phyloP scores from a whole-genome alignment of 1,140 invertebrate genomes.

The Cyrtorhinus lividipennis region DNA sequence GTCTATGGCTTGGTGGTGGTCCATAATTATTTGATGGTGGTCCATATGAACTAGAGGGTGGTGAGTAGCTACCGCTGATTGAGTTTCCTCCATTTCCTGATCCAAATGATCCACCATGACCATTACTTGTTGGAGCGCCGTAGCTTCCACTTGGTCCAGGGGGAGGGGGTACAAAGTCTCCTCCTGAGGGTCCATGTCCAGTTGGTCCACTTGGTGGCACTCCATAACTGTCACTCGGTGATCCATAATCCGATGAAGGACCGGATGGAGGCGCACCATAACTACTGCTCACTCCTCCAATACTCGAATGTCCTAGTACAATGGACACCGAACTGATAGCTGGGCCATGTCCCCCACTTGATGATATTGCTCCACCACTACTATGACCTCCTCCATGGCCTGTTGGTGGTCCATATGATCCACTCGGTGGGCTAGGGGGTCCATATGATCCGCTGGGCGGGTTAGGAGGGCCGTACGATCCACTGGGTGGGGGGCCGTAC shows the following conservation, averaged over 20 bases:
- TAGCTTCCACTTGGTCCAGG: constrained; percentile 1
- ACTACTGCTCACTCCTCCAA: neutral
- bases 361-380: neutral
- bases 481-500: constrained; percentile 17
- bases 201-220: constrained; percentile 18
- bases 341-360: neutral
- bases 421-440: neutral
- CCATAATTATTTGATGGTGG: constrained; percentile 29
- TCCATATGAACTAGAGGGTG: constrained; percentile 23
- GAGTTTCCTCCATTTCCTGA: constrained; percentile 8
- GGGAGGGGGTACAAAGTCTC: constrained; percentile 15
- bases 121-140: constrained; percentile 21
- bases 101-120: constrained; percentile 21
- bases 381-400: neutral
- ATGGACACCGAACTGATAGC: neutral
- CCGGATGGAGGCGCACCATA: constrained; percentile 25
- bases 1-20: constrained; percentile 30
- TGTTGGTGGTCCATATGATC: constrained; percentile 19
- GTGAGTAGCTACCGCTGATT: constrained; percentile 22
- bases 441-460: neutral
- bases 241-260: constrained; percentile 30
- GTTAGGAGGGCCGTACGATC: neutral
- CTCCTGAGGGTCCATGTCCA: constrained; percentile 19
- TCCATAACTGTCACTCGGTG: constrained; percentile 15
- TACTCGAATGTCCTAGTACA: neutral